These are phyloP conservation scores for Teleiodes luculella DNA, from an alignment of 2,888 invertebrate species.

Conservation along the genomic window DNA sequence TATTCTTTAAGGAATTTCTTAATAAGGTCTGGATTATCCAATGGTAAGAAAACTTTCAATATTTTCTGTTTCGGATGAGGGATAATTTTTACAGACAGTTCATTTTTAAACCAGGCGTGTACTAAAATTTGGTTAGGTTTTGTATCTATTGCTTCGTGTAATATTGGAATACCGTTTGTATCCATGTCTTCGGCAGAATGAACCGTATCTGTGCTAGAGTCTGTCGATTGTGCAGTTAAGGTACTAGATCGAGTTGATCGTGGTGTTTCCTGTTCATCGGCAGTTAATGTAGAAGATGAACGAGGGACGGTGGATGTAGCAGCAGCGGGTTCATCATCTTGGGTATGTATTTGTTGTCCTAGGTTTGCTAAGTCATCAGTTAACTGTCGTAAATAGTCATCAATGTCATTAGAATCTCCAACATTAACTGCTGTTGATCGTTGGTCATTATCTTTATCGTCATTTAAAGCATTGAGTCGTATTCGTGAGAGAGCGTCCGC, in stretches of 20 bases:
- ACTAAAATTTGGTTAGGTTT: constrained; percentile 35
- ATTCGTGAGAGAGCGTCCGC: background rate
- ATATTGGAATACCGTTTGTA: constrained; percentile 27
- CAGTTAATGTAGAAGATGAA: no score
- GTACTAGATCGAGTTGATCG: no score
- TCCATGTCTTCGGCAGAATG: constrained; percentile 18
- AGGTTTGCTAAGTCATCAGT: background rate
- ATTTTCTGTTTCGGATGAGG: constrained; percentile 29
- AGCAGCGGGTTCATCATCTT: no score
- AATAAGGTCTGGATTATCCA: constrained; percentile 23
- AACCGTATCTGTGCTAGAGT: constrained; percentile 5
- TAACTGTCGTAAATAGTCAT: background rate
- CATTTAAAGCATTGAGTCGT: background rate
- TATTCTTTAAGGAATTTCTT: constrained; percentile 32
- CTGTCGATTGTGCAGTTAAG: background rate
- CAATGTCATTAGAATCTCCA: background rate
- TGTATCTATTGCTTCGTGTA: constrained; percentile 33
- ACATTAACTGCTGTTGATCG: constrained; percentile 13
- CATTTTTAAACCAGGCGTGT: constrained; percentile 24
- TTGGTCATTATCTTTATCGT: no score
- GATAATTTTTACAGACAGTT: constrained; percentile 25
- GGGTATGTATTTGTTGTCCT: background rate
- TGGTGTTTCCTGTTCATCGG: no score
- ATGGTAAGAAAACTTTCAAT: constrained; percentile 14
- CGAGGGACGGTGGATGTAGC: no score